Conservation (phyloP, 2,113 vertebrate species). For the Bettongia penicillata region DNA sequence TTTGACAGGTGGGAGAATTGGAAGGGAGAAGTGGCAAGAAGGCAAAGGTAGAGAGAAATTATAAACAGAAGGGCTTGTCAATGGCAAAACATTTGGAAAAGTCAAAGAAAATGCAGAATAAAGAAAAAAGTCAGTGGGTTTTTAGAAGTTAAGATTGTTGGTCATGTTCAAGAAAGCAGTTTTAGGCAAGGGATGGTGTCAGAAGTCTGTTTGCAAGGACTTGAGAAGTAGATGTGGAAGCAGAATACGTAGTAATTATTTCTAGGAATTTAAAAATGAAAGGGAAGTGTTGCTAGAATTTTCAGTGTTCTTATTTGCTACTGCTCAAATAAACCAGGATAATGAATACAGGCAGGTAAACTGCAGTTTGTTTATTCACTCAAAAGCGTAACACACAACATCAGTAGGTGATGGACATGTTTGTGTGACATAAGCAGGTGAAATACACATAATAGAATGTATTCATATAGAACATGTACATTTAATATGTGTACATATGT, state of each 20-base stretch:
- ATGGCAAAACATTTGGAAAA: not conserved
- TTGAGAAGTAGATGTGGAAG: not conserved
- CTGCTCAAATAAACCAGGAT: not conserved
- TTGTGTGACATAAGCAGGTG: not conserved
- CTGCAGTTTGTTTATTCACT: not conserved
- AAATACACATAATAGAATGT: not conserved
- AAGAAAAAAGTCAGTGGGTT: not conserved
- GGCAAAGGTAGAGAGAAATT: not conserved
- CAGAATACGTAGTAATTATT: not conserved
- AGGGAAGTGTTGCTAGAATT: not conserved
- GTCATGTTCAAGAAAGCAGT: not conserved
- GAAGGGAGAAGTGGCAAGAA: not conserved
- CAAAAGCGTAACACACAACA: not conserved
- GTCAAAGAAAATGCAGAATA: not conserved
- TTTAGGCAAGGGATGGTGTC: not conserved
- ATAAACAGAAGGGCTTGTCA: not conserved
- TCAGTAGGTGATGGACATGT: not conserved
- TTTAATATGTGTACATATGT: not conserved
- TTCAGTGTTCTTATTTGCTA: not conserved
- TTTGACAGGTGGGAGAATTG: not conserved
- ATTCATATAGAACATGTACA: not conserved
- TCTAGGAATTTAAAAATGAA: not conserved
- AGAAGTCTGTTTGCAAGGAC: no score
- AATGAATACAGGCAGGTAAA: not conserved
- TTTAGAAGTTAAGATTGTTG: not conserved